Conservation (phyloP, 2,888 invertebrate genomes). For the Craniophora ligustri region DNA sequence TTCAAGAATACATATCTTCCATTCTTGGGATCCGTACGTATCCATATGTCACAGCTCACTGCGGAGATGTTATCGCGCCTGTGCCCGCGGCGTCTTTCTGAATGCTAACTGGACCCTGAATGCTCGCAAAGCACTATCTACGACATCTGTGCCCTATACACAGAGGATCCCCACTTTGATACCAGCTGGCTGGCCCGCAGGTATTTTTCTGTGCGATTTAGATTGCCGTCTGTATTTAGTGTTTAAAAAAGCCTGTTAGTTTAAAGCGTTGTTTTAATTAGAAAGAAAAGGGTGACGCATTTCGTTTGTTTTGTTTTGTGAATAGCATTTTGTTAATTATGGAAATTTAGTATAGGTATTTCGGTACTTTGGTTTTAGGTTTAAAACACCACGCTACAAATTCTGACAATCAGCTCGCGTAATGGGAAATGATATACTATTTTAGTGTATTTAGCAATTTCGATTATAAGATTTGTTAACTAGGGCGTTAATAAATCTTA, state of each 20-base stretch:
- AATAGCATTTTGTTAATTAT: neutral
- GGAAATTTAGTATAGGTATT: neutral
- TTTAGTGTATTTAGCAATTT: too few relatives aligned
- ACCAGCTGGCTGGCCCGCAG: constrained; percentile 69
- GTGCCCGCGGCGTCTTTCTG: constrained; percentile 85
- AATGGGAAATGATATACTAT: too few relatives aligned
- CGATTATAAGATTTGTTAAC: too few relatives aligned
- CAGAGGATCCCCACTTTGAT: constrained; percentile 77
- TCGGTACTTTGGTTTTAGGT: neutral
- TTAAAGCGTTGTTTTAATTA: constrained; percentile 35
- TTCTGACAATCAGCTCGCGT: too few relatives aligned
- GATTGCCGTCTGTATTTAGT: constrained; percentile 75
- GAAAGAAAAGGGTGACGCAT: neutral
- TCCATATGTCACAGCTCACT: constrained; percentile 63
- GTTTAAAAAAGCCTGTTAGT: constrained; percentile 50
- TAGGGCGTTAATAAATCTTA: too few relatives aligned
- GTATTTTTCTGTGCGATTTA: constrained; percentile 83
- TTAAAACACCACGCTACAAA: too few relatives aligned
- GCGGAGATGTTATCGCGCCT: constrained; percentile 82
- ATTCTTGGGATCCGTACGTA: constrained; percentile 26
- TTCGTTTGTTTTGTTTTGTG: neutral
- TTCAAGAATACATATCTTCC: neutral
- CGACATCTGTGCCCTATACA: constrained; percentile 70
- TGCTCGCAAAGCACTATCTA: constrained; percentile 73
- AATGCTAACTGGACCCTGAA: constrained; percentile 85